Evolutionary conservation across 2,797 vertebrate genomes (phyloP), one percentile per base, ranked within the genome.

Genomic region (Cephalopachus bancanus): DNA sequence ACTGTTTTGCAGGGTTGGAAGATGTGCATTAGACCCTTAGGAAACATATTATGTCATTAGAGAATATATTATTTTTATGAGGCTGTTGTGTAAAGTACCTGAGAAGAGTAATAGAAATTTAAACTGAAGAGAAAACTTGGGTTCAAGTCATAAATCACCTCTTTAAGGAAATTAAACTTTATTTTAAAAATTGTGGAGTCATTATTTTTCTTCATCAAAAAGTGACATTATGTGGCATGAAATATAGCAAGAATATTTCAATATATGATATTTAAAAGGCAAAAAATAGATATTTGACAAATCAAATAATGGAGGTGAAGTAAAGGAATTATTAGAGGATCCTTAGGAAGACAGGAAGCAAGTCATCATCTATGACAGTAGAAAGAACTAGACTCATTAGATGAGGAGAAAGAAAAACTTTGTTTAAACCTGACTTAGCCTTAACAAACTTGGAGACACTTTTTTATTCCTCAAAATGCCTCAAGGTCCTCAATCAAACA

Each of bases 161-260:
- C 88, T 86, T 44, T 72, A 89, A 74, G 6, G 9, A 80, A 94
- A 67, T 62, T 53, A 14, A 69, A 62, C 84, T 95, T 67, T 59
- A 44, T 44, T 91, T 60, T 79, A 24, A 10, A 86, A 86, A 71
- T 17, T 78, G 3, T 30, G 14, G 11, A 74, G 10, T 53, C 33
- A n/a, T 79, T 97, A 49, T 59, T 87, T 97, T 94, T 90, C 26
- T 64, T 89, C 65, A 69, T 22, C 16, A 79, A 11, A 14, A 55
- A 51, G 84, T 64, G 59, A 51, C 3, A 75, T 89, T 87, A 89
- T 71, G 67, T 86, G 51, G 83, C 81, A 64, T 33, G 3, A 12
- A 88, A 67, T 60, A 26, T 5, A 60, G 19, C 83, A 65, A 59
- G 15, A 87, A 83, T 76, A 80, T 8, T 79, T 91, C 15, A 80